Conservation (phyloP, 2,113 vertebrate genomes). For the Athene cunicularia region DNA sequence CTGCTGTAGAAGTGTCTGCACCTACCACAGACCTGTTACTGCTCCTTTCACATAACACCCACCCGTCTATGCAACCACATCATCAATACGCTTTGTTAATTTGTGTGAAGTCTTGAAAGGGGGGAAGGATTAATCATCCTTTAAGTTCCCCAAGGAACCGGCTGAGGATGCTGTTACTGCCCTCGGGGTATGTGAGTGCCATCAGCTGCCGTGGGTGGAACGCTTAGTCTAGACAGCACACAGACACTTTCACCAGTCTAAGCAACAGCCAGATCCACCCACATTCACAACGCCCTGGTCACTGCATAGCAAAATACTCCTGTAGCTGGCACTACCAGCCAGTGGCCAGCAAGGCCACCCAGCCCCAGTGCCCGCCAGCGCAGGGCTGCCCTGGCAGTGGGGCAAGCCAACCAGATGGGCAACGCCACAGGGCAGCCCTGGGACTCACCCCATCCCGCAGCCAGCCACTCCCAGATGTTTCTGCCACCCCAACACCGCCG, state of each 20-base stretch:
- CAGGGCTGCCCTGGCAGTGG: not conserved
- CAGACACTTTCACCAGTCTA: not conserved
- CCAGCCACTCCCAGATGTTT: not conserved
- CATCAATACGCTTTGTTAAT: not conserved
- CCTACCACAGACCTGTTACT: not conserved
- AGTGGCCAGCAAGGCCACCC: not conserved
- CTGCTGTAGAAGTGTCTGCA: not conserved
- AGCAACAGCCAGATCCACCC: rapidly evolving
- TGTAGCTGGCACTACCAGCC: rapidly evolving
- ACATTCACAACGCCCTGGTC: rapidly evolving
- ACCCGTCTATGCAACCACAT: not conserved
- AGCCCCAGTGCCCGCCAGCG: rapidly evolving
- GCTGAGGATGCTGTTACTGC: not conserved
- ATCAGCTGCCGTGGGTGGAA: not conserved
- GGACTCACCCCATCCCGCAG: rapidly evolving
- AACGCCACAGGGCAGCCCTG: rapidly evolving
- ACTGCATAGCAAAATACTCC: not conserved
- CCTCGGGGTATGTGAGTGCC: rapidly evolving
- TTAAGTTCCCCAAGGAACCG: not conserved
- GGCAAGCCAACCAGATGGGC: not conserved
- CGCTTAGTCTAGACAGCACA: not conserved
- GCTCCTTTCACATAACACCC: rapidly evolving
- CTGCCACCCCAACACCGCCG: not conserved
- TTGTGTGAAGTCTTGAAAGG: not conserved
- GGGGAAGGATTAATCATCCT: not conserved